phyloP scores from a whole-genome alignment of 2,113 vertebrate species.

The Callithrix jacchus region DNA sequence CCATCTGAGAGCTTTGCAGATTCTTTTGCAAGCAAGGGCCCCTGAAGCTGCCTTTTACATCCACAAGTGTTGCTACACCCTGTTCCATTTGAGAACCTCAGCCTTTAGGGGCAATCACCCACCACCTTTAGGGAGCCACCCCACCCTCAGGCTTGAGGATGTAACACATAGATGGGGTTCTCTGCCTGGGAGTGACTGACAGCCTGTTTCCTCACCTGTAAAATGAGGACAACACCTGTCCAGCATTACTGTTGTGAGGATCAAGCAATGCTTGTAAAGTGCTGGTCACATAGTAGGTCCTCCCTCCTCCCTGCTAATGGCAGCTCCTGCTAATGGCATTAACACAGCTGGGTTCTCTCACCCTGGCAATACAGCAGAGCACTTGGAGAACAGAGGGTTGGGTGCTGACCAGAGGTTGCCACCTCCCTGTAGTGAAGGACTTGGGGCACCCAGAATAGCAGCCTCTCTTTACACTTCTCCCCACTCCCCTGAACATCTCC shows the following conservation, averaged over 20 bases:
- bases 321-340: background rate
- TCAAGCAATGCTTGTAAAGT: background rate
- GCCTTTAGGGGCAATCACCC: background rate
- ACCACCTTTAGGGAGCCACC: background rate
- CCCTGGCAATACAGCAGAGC: background rate
- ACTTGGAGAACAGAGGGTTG: background rate
- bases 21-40: background rate
- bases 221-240: background rate
- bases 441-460: background rate
- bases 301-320: accelerated
- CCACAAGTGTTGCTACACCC: too few species aligned
- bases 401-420: background rate
- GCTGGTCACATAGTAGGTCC: background rate
- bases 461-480: background rate
- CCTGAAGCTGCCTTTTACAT: background rate
- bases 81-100: background rate
- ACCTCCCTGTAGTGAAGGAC: background rate
- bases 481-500: background rate
- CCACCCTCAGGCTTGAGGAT: background rate
- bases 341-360: background rate
- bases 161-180: background rate
- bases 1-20: background rate
- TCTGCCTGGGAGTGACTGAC: background rate
- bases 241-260: background rate
- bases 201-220: background rate